Evolutionary conservation across 2,888 invertebrate genomes (phyloP).

Genomic region (Petrophora chlorosata): DNA sequence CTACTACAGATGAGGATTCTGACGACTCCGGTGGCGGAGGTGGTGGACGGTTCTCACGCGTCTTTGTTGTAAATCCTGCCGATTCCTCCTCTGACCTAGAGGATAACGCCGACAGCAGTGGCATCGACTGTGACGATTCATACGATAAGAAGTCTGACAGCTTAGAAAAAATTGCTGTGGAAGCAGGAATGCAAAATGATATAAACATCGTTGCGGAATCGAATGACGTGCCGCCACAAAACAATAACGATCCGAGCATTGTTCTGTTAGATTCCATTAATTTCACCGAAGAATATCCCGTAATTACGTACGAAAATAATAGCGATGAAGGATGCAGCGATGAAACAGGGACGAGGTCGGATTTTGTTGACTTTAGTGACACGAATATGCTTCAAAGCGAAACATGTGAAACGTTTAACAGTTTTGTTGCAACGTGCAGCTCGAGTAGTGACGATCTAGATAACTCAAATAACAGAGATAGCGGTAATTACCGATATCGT

Average conservation of each 20-base stretch:
- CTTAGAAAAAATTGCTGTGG: constrained; percentile 66
- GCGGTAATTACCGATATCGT: constrained; percentile 59
- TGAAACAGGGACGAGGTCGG: constrained; percentile 47
- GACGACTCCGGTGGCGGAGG: constrained; percentile 83
- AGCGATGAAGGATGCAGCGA: constrained; percentile 55
- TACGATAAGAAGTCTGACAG: constrained; percentile 80
- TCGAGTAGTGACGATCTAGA: constrained; percentile 62
- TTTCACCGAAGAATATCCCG: constrained; percentile 65
- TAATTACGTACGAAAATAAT: constrained; percentile 57
- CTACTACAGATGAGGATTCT: constrained; percentile 78
- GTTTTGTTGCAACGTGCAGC: constrained; percentile 71
- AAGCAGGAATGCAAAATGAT: constrained; percentile 58
- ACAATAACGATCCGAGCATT: constrained; percentile 55
- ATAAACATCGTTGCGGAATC: constrained; percentile 50
- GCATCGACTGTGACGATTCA: constrained; percentile 86
- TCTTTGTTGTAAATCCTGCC: constrained; percentile 87
- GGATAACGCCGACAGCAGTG: constrained; percentile 83
- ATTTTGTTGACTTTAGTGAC: constrained; percentile 68
- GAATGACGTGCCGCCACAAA: constrained; percentile 48
- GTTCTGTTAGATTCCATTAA: constrained; percentile 67
- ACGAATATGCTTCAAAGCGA: constrained; percentile 78
- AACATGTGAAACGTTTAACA: constrained; percentile 72
- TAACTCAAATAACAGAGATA: constrained; percentile 58
- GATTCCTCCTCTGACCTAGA: constrained; percentile 85
- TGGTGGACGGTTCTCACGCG: constrained; percentile 84